These are phyloP conservation scores for Myotis davidii DNA, from an alignment of 2,113 vertebrate genomes.

Conservation along the genomic window DNA sequence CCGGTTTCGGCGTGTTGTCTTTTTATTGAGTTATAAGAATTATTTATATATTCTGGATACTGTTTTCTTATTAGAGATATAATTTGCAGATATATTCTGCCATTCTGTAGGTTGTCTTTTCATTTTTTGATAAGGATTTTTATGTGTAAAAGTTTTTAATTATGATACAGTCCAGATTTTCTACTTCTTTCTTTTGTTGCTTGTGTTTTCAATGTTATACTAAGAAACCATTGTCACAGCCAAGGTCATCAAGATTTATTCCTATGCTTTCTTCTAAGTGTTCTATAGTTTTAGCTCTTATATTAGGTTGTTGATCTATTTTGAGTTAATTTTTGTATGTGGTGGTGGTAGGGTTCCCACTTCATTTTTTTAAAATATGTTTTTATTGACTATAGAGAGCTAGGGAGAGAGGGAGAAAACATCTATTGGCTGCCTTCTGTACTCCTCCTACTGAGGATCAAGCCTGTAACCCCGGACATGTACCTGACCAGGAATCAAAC, in stretches of 20 bases:
- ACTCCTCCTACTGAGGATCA: too few species aligned
- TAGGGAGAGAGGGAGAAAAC: background rate
- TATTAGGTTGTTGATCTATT: background rate
- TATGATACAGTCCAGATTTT: background rate
- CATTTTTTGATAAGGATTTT: background rate
- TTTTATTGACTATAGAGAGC: background rate
- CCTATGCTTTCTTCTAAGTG: background rate
- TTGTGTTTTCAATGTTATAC: background rate
- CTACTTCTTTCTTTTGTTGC: background rate
- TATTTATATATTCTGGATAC: conserved; percentile 8
- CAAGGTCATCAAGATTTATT: background rate
- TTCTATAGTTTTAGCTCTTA: background rate
- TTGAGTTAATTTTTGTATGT: conserved; percentile 9
- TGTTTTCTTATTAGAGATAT: background rate
- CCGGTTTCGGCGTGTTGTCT: background rate
- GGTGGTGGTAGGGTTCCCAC: background rate
- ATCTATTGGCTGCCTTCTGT: background rate
- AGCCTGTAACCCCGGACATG: too few species aligned
- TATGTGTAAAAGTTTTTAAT: background rate
- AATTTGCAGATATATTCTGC: background rate
- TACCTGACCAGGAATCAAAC: too few species aligned
- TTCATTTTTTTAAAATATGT: background rate
- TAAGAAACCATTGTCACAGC: background rate
- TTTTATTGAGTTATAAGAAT: background rate
- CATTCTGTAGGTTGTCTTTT: background rate